Percentiles rank a stretch among this genome's conserved stretches.
phyloP scores from a whole-genome alignment of 2,888 invertebrate genomes.

The Nephrocerus scutellatus region DNA sequence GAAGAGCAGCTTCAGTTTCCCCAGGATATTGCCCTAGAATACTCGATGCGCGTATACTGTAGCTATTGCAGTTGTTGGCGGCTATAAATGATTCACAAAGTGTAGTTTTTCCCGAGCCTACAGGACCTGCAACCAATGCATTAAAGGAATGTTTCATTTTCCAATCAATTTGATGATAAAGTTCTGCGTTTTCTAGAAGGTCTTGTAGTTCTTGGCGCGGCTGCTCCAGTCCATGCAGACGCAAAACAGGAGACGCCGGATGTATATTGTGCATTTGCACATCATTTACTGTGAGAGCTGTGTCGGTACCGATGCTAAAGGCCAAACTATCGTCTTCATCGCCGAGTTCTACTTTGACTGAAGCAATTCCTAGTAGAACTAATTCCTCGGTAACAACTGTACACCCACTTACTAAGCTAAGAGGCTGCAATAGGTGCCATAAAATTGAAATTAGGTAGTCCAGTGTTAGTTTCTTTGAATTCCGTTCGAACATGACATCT shows the following conservation, averaged over 20 bases:
- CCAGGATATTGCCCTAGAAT: slow-evolving; percentile 50
- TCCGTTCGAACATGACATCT: no score
- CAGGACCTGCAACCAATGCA: slow-evolving; percentile 47
- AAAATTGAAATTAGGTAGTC: slow-evolving; percentile 12
- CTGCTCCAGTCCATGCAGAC: slow-evolving; percentile 29
- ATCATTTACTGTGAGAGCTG: slow-evolving; percentile 27
- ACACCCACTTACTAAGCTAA: slow-evolving; percentile 17
- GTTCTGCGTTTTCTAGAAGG: slow-evolving; percentile 28
- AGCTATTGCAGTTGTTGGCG: slow-evolving; percentile 47
- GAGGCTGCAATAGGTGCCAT: slow-evolving; percentile 20
- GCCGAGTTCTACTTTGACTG: slow-evolving; percentile 24
- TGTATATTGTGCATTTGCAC: slow-evolving; percentile 23
- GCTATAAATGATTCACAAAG: slow-evolving; percentile 50
- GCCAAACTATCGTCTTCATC: slow-evolving; percentile 10
- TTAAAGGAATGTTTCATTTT: slow-evolving; percentile 33
- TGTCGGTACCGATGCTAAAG: slow-evolving; percentile 25
- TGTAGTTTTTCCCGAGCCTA: slow-evolving; percentile 55
- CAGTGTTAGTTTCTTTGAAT: slow-evolving; percentile 5
- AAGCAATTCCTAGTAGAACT: slow-evolving; percentile 27
- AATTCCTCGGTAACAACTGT: slow-evolving; percentile 18
- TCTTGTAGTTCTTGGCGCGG: slow-evolving; percentile 30
- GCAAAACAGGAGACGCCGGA: slow-evolving; percentile 7
- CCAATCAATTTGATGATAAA: slow-evolving; percentile 36
- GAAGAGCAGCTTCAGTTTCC: slow-evolving; percentile 49
- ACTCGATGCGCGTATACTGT: slow-evolving; percentile 47